Evolutionary conservation across 2,113 vertebrate genomes (phyloP).

Genomic region (Erythrocebus patas): DNA sequence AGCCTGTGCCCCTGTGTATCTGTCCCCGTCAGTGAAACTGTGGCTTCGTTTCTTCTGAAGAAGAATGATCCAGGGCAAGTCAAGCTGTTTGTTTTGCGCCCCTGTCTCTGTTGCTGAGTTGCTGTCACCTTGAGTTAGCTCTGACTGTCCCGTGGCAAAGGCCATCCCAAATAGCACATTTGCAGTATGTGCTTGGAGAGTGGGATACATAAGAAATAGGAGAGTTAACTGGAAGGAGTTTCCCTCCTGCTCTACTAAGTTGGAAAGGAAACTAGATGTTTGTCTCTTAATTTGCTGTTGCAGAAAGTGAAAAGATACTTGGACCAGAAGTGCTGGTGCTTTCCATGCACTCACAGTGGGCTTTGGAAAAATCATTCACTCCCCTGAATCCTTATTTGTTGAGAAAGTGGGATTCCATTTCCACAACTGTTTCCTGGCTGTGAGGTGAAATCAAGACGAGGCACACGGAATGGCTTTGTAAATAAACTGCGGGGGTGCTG

Average conservation of each 20-base stretch:
- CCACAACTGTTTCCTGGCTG: rapidly evolving
- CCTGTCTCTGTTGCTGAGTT: background rate
- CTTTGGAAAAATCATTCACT: background rate
- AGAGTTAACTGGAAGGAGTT: background rate
- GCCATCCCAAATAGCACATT: background rate
- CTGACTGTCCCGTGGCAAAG: background rate
- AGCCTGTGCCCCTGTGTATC: background rate
- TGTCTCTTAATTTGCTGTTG: background rate
- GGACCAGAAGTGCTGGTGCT: too few relatives aligned
- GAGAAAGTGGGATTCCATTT: background rate
- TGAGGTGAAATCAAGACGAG: background rate
- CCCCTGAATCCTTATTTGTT: too few relatives aligned
- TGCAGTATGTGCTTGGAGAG: background rate
- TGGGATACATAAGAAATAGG: rapidly evolving
- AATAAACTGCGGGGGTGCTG: background rate
- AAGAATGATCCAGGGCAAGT: background rate
- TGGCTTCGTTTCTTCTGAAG: background rate
- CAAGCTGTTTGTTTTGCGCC: rapidly evolving
- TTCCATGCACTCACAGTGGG: rapidly evolving
- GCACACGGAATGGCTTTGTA: background rate
- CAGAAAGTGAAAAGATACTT: too few relatives aligned
- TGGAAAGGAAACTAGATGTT: background rate
- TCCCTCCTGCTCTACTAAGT: background rate
- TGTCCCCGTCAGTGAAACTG: rapidly evolving
- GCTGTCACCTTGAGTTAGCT: background rate